These are phyloP conservation scores for Plutomurus gul DNA, from an alignment of 1,140 invertebrate genomes.

Conservation along the genomic window DNA sequence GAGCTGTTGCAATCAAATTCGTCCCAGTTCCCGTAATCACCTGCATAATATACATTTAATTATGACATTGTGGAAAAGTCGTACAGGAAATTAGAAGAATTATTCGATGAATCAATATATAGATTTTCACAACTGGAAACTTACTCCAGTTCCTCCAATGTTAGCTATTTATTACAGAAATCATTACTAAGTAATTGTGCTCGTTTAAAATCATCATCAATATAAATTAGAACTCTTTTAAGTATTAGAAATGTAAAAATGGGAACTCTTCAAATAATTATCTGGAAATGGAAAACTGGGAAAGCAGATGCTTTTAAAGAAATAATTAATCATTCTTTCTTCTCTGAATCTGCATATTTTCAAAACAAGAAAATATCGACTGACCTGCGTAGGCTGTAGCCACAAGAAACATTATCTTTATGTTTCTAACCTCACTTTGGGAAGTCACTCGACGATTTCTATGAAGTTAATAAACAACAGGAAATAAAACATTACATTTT, in stretches of 20 bases:
- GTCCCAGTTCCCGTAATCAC: constrained; percentile 78
- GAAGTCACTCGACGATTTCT: background rate
- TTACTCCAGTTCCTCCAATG: constrained; percentile 44
- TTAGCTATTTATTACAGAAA: constrained; percentile 42
- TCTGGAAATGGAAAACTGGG: no score
- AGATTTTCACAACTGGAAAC: background rate
- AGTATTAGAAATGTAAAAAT: no score
- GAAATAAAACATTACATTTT: background rate
- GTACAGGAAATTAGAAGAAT: background rate
- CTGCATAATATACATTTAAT: no score
- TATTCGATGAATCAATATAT: background rate
- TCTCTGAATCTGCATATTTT: no score
- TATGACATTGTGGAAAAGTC: no score
- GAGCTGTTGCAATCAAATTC: constrained; percentile 77
- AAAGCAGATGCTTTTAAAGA: no score
- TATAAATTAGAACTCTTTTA: no score
- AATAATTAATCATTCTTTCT: no score
- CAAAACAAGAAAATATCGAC: no score
- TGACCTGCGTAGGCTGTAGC: constrained; percentile 44
- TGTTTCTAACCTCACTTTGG: constrained; percentile 31
- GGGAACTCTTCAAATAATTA: no score
- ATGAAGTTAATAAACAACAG: background rate
- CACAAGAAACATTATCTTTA: constrained; percentile 52
- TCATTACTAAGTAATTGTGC: constrained; percentile 40
- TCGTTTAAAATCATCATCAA: constrained; percentile 20